Percentiles rank a stretch among this genome's conserved stretches.
These are phyloP conservation scores for Tangara arthus DNA, from an alignment of 2,797 vertebrate genomes.

Conservation along the genomic window DNA sequence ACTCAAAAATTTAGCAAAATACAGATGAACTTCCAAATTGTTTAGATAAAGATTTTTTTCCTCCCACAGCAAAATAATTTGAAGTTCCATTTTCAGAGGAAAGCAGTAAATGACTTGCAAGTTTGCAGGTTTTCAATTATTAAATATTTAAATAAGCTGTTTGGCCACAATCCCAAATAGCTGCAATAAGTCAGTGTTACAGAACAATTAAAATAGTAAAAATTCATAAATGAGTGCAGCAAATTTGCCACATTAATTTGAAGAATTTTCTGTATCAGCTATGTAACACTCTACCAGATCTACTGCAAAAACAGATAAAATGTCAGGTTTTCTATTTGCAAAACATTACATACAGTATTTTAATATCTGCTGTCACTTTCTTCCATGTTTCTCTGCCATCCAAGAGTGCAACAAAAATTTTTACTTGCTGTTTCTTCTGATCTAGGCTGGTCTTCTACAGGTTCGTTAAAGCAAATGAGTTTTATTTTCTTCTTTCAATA, in stretches of 20 bases:
- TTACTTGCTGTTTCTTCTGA: neutral
- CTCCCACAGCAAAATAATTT: neutral
- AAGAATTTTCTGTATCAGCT: neutral
- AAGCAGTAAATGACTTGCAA: neutral
- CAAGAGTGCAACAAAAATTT: neutral
- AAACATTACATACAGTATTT: neutral
- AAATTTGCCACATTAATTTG: neutral
- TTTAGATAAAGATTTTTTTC: neutral
- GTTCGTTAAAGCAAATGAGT: neutral
- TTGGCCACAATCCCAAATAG: neutral
- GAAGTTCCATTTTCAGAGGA: neutral
- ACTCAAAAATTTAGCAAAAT: neutral
- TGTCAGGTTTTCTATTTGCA: neutral
- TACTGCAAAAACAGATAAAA: neutral
- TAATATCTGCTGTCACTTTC: neutral
- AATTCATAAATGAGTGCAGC: neutral
- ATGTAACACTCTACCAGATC: neutral
- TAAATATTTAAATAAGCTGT: neutral
- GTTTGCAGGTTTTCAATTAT: neutral
- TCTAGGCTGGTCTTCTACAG: neutral
- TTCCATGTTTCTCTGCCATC: neutral
- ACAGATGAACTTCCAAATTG: neutral
- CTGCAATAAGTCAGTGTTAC: neutral
- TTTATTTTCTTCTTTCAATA: neutral
- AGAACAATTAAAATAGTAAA: neutral